Evolutionary conservation across 2,113 vertebrate species (phyloP).

Genomic region (Psilopsiagon aurifrons): DNA sequence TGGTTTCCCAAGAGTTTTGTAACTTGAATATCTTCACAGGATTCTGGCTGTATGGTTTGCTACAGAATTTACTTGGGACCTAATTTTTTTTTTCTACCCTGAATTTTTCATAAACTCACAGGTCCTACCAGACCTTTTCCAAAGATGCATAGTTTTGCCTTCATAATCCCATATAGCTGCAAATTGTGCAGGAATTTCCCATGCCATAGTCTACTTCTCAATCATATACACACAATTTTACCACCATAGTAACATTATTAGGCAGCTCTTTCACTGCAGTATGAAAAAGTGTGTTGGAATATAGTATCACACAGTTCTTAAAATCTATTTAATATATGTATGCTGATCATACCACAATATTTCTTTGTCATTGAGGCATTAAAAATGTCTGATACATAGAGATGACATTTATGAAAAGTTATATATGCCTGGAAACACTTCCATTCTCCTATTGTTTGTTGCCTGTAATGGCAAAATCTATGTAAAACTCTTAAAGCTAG

Average conservation of each 20-base stretch:
- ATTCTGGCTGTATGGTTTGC: neutral
- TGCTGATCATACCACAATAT: neutral
- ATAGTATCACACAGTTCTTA: neutral
- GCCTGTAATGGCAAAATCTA: neutral
- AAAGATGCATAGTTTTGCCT: neutral
- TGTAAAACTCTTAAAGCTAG: neutral
- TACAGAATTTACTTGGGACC: neutral
- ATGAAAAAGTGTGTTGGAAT: neutral
- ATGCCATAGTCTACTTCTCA: neutral
- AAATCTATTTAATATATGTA: neutral
- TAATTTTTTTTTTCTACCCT: neutral
- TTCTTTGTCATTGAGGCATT: constrained; percentile 37
- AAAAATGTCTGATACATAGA: neutral
- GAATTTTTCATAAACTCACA: neutral
- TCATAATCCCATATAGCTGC: neutral
- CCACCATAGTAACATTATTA: neutral
- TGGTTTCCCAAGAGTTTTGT: neutral
- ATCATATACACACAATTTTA: neutral
- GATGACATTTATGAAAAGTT: constrained; percentile 6
- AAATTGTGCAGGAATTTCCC: neutral
- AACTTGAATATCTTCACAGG: neutral
- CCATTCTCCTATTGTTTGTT: constrained; percentile 8
- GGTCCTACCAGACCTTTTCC: neutral
- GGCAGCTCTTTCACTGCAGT: neutral
- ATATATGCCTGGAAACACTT: constrained; percentile 2